Base-by-base conservation (phyloP, 2,113 vertebrate genomes). In the Otis tarda region DNA sequence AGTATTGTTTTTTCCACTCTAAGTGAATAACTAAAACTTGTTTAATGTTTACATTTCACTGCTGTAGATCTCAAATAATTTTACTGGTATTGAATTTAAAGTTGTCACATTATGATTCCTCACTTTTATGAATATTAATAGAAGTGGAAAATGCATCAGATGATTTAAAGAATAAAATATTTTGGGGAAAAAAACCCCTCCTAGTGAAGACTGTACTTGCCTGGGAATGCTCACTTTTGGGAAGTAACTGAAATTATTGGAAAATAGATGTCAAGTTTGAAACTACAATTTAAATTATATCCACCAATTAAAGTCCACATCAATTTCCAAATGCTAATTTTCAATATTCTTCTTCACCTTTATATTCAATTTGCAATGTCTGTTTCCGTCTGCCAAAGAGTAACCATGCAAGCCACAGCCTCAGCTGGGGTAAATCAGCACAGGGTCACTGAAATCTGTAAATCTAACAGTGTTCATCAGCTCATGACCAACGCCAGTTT, bases 101-200 rank as follows among this genome's bases (percentile, higher is more conserved):
- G 43, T 59, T 89, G 24, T 53, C 89, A 43, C 84, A 63, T 94
- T 95, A 94, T 78, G 70, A 90, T 79, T 96, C 85, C 47, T 95
- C 47, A 93, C 49, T 93, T 88, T 57, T n/a, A 87, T 95, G 37
- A 96, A 87, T 97, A 97, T 93, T 96, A 94, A 97, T 76, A 31
- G 6, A 69, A 81, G 82, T 64, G 31, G 30, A 74, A 94, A 96
- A 96, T 70, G 18, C 55, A 85, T 61, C 91, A 43, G 27, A 88
- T 92, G 6, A 92, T 87, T 92, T 79, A 43, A 37, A 49, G 78
- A 82, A 65, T 56, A 49, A 91, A 93, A 57, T 78, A 90, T 86
- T 92, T 69, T 7, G 5, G 3, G 2, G 7, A 2, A 27, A 49
- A 87, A 59, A 49, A 2, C 1, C 17, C 37, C 23, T 52, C 64